phyloP scores from a whole-genome alignment of 2,797 vertebrate species.

The Geotrypetes seraphini region DNA sequence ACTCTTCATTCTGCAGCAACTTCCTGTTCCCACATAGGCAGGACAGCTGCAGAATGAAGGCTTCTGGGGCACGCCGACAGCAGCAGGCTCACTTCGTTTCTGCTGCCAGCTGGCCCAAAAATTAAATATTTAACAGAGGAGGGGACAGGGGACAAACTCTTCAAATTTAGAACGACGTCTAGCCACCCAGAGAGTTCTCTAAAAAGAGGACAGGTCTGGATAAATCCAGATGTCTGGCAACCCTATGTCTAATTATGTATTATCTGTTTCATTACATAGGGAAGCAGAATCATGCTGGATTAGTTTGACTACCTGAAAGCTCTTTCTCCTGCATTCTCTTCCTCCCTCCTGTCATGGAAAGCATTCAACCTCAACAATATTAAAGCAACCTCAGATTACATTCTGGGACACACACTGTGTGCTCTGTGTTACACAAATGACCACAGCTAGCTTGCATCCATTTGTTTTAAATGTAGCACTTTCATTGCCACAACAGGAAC shows the following conservation, averaged over 20 bases:
- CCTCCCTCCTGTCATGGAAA: constrained; percentile 2
- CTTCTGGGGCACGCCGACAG: no score
- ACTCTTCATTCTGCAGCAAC: no score
- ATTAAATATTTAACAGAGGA: no score
- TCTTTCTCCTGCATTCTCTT: constrained; percentile 11
- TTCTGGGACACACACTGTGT: constrained; percentile 8
- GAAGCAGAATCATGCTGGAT: constrained; percentile 30
- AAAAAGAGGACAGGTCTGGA: no score
- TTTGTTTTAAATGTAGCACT: constrained; percentile 18
- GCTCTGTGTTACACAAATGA: constrained; percentile 9
- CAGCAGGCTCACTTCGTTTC: no score
- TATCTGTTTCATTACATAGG: constrained; percentile 33
- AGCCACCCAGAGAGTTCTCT: no score
- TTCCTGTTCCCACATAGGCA: no score
- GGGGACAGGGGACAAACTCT: no score
- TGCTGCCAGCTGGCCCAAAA: no score
- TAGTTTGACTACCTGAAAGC: constrained; percentile 29
- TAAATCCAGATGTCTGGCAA: no score
- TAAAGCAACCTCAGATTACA: background rate
- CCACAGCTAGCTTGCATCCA: constrained; percentile 1
- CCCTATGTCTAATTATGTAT: constrained; percentile 48
- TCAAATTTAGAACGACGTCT: no score
- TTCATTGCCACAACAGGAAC: constrained; percentile 8
- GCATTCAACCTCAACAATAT: constrained; percentile 3
- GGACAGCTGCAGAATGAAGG: no score